Evolutionary conservation across 1,140 invertebrate species (phyloP).

Genomic region (Lucilia cuprina): DNA sequence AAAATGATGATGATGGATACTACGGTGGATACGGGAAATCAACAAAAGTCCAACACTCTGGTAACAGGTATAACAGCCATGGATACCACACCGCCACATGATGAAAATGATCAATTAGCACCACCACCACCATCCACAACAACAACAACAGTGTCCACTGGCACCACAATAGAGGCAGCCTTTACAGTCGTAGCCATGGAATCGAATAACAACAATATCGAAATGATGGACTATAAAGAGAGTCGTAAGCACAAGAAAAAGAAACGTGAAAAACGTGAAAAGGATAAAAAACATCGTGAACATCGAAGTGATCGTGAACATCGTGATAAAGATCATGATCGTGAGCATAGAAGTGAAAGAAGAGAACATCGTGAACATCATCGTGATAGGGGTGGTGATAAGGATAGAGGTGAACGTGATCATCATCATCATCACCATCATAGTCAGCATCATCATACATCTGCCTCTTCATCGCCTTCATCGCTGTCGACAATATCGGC

Average conservation of each 20-base stretch:
- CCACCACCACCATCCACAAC: background rate
- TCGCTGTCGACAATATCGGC: constrained; percentile 57
- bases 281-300: constrained; percentile 53
- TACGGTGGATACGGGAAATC: background rate
- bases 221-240: constrained; percentile 57
- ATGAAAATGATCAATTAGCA: constrained; percentile 26
- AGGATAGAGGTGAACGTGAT: constrained; percentile 13
- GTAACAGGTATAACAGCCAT: constrained; percentile 21
- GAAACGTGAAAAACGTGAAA: constrained; percentile 59
- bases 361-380: constrained; percentile 40
- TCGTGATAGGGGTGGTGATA: constrained; percentile 37
- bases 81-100: constrained; percentile 24
- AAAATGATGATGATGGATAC: constrained; percentile 62
- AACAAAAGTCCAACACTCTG: background rate
- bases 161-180: constrained; percentile 39
- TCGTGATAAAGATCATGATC: constrained; percentile 40
- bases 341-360: constrained; percentile 39
- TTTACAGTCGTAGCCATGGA: constrained; percentile 45
- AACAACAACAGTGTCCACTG: background rate
- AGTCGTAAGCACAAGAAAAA: constrained; percentile 61
- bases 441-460: constrained; percentile 53
- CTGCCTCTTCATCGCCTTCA: constrained; percentile 57
- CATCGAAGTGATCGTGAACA: constrained; percentile 38
- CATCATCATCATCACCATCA: constrained; percentile 40
- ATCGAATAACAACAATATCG: constrained; percentile 52